Evolutionary conservation across 1,140 invertebrate species (phyloP).

Genomic region (Cotesia glomerata): DNA sequence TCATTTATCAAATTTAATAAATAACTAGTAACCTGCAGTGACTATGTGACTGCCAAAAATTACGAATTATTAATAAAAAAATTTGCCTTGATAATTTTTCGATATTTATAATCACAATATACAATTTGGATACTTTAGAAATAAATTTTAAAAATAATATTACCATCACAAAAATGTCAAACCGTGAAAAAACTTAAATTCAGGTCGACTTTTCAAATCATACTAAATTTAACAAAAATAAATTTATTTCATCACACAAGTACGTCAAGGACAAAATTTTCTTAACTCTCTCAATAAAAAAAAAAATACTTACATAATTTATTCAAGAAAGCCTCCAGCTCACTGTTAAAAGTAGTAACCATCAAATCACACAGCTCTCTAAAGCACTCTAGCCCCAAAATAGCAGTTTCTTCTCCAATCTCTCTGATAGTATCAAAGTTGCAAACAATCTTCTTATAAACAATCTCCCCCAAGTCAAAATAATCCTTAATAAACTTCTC

Average conservation of each 20-base stretch:
- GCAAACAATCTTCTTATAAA: constrained; percentile 48
- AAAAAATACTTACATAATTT: constrained; percentile 28
- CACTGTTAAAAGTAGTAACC: constrained; percentile 53
- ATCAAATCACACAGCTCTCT: constrained; percentile 63
- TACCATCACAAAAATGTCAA: no score
- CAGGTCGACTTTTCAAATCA: no score
- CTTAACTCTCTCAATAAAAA: neutral
- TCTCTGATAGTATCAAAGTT: constrained; percentile 52
- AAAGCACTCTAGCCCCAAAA: constrained; percentile 65
- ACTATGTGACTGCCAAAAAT: no score
- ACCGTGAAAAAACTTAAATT: no score
- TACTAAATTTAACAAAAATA: no score
- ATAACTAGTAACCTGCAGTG: neutral
- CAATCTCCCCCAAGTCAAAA: constrained; percentile 50
- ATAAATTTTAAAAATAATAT: no score
- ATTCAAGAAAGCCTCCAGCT: constrained; percentile 61
- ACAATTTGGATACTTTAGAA: neutral
- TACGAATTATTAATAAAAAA: no score
- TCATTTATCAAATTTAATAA: neutral
- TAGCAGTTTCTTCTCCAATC: constrained; percentile 59
- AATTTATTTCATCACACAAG: no score
- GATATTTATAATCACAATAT: neutral
- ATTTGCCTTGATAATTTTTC: no score
- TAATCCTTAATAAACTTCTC: constrained; percentile 43
- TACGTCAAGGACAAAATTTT: neutral